Percentiles rank a stretch among this genome's conserved stretches.
phyloP scores from a whole-genome alignment of 2,113 vertebrate genomes.

The Malurus alboscapulatus region DNA sequence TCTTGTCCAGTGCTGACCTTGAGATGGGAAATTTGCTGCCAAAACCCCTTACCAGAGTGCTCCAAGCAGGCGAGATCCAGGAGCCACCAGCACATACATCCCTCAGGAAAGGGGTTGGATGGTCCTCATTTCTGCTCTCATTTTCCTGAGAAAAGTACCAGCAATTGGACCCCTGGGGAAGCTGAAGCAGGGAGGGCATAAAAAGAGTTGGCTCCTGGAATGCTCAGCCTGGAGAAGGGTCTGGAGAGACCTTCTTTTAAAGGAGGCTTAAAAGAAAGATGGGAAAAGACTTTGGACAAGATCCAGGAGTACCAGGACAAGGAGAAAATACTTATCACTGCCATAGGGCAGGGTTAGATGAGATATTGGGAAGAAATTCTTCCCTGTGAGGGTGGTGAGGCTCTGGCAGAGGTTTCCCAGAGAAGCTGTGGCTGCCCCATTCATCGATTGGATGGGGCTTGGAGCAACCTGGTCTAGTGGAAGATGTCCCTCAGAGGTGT shows the following conservation, averaged over 20 bases:
- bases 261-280: background rate
- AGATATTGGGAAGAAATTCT: background rate
- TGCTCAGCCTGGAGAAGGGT: background rate
- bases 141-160: background rate
- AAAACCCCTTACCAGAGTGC: background rate
- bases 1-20: background rate
- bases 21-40: background rate
- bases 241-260: background rate
- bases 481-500: background rate
- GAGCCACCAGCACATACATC: rapidly evolving
- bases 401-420: background rate
- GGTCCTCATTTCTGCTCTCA: background rate
- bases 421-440: background rate
- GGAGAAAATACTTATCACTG: background rate
- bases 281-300: background rate
- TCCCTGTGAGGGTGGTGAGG: background rate
- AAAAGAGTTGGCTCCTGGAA: rapidly evolving
- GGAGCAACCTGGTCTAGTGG: background rate
- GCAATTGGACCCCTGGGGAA: background rate
- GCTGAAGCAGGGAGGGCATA: background rate
- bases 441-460: background rate
- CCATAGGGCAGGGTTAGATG: background rate
- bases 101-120: background rate
- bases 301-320: background rate
- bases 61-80: background rate